These are phyloP conservation scores for Hippocampus barbouri DNA, from an alignment of 2,113 vertebrate genomes.

Conservation along the genomic window DNA sequence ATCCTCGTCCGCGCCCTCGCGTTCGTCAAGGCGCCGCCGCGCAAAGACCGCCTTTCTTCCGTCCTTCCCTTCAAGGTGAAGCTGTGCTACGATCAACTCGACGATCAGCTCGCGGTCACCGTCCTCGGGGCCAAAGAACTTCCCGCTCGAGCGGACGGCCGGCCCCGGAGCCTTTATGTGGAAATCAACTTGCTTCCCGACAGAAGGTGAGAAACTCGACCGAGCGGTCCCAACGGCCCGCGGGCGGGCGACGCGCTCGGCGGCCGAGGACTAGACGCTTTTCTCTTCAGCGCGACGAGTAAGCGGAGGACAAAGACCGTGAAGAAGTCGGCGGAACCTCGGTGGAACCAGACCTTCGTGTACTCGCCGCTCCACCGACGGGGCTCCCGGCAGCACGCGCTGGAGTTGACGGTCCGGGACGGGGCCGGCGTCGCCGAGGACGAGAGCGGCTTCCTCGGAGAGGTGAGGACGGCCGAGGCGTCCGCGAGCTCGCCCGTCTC, in stretches of 20 bases:
- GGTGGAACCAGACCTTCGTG: constrained; percentile 98
- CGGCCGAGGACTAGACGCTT: neutral
- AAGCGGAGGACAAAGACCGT: constrained; percentile 97
- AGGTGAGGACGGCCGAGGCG: constrained; percentile 68
- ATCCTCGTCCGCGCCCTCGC: too few relatives aligned
- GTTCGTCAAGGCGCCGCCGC: too few relatives aligned
- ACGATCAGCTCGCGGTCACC: constrained; percentile 95
- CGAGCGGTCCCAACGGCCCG: too few relatives aligned
- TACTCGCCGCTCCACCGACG: constrained; percentile 91
- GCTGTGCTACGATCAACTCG: constrained; percentile 95
- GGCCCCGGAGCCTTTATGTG: constrained; percentile 94
- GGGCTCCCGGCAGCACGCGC: constrained; percentile 88
- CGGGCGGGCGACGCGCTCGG: neutral
- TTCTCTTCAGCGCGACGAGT: constrained; percentile 83
- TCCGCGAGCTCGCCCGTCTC: too few relatives aligned
- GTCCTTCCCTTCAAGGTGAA: constrained; percentile 77
- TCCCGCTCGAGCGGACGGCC: constrained; percentile 86
- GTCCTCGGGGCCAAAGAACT: constrained; percentile 97
- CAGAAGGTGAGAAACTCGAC: constrained; percentile 78
- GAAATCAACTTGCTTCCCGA: constrained; percentile 98
- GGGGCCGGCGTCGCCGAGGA: constrained; percentile 92
- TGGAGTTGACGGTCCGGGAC: constrained; percentile 96
- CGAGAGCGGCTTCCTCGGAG: constrained; percentile 97
- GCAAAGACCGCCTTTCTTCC: neutral
- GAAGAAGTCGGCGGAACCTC: constrained; percentile 93